Evolutionary conservation across 2,797 vertebrate genomes (phyloP).

Genomic region (Nothura maculosa): DNA sequence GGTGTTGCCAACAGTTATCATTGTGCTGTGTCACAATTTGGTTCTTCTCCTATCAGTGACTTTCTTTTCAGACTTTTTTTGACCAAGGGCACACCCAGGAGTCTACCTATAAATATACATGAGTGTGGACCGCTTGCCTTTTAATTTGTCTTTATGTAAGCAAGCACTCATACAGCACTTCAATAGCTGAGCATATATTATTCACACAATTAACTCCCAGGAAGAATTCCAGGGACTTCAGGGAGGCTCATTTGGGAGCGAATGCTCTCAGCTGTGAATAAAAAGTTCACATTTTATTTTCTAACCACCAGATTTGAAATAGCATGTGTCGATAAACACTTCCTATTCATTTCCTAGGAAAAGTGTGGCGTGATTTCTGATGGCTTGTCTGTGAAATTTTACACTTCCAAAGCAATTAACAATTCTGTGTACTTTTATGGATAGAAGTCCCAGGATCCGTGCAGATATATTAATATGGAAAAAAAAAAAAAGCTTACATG

Average conservation of each 20-base stretch:
- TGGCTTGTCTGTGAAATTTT: neutral
- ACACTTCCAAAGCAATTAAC: neutral
- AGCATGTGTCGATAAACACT: neutral
- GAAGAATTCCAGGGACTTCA: neutral
- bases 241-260: neutral
- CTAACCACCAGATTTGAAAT: neutral
- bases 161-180: rapidly evolving
- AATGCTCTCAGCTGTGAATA: neutral
- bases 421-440: neutral
- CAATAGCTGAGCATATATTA: rapidly evolving
- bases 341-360: neutral
- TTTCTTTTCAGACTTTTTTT: neutral
- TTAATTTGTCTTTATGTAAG: neutral
- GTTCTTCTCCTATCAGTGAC: neutral
- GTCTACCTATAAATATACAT: neutral
- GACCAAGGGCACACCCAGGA: neutral
- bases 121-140: neutral
- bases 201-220: neutral
- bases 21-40: neutral
- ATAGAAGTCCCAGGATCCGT: neutral
- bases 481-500: no score
- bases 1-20: neutral
- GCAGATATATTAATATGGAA: no score
- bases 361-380: rapidly evolving
- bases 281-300: neutral